Conservation (phyloP, 2,888 invertebrate genomes). For the Scotopteryx bipunctaria region DNA sequence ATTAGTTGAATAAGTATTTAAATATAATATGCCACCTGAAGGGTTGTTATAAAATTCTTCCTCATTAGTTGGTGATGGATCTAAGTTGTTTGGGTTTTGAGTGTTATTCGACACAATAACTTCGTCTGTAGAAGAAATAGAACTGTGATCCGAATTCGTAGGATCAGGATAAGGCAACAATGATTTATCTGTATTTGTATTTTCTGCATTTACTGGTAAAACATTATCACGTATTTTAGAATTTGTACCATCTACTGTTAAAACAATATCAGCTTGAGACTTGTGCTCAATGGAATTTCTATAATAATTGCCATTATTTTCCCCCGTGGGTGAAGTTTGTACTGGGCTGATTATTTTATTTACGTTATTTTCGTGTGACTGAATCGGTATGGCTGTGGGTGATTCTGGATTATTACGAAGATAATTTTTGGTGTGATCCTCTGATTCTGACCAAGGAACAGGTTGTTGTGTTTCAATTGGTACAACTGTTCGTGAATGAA, state of each 20-base stretch:
- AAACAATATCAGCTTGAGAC: neutral
- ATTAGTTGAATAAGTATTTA: neutral
- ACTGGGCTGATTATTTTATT: neutral
- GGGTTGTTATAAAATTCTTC: neutral
- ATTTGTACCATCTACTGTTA: neutral
- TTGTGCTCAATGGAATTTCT: neutral
- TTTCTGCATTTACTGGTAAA: neutral
- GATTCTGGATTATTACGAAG: too few relatives aligned
- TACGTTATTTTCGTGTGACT: neutral
- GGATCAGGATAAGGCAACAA: neutral
- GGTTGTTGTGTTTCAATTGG: constrained; percentile 1
- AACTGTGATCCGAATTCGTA: neutral
- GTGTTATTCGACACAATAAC: neutral
- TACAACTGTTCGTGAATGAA: neutral
- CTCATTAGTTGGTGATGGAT: neutral
- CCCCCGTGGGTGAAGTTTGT: neutral
- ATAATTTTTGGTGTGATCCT: neutral
- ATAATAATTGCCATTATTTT: neutral
- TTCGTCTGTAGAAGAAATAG: neutral
- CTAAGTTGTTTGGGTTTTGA: neutral
- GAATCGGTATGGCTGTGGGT: neutral
- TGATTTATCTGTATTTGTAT: neutral
- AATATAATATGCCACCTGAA: neutral
- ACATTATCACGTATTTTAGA: neutral
- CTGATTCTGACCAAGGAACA: neutral